Evolutionary conservation across 2,797 vertebrate species (phyloP).

Genomic region (Bothrops alternatus): DNA sequence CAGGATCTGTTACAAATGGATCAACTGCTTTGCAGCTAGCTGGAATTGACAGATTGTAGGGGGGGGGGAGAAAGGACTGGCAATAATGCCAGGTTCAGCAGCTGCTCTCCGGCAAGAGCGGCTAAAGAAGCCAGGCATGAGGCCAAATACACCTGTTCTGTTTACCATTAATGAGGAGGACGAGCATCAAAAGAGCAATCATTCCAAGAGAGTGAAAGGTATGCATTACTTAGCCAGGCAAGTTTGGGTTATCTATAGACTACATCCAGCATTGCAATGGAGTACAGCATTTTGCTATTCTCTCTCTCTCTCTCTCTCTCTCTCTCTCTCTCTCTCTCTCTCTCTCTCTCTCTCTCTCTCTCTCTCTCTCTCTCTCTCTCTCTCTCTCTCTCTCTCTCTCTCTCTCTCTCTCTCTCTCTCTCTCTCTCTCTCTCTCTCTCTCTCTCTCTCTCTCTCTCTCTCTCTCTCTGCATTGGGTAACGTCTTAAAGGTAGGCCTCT

Average conservation of each 20-base stretch:
- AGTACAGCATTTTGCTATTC: background rate
- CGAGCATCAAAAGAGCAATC: conserved; percentile 83
- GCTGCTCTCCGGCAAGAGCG: conserved; percentile 73
- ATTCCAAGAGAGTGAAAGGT: conserved; percentile 76
- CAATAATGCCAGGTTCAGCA: conserved; percentile 72
- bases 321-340: background rate
- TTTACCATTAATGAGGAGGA: conserved; percentile 98
- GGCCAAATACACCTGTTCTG: conserved; percentile 79
- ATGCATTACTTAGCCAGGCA: conserved; percentile 60
- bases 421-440: conserved; percentile 13
- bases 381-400: background rate
- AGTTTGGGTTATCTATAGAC: conserved; percentile 1
- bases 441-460: conserved; percentile 21
- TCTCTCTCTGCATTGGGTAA: background rate
- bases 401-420: background rate
- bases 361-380: background rate
- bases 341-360: conserved; percentile 17
- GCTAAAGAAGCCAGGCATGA: conserved; percentile 80
- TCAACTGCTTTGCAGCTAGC: conserved; percentile 61
- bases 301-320: background rate
- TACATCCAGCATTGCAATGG: background rate
- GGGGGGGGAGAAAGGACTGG: conserved; percentile 35
- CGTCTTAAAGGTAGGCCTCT: background rate
- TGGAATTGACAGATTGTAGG: conserved; percentile 62
- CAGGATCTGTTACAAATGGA: conserved; percentile 73